Evolutionary conservation across 1,140 invertebrate species (phyloP).

Genomic region (Conus ventricosus): DNA sequence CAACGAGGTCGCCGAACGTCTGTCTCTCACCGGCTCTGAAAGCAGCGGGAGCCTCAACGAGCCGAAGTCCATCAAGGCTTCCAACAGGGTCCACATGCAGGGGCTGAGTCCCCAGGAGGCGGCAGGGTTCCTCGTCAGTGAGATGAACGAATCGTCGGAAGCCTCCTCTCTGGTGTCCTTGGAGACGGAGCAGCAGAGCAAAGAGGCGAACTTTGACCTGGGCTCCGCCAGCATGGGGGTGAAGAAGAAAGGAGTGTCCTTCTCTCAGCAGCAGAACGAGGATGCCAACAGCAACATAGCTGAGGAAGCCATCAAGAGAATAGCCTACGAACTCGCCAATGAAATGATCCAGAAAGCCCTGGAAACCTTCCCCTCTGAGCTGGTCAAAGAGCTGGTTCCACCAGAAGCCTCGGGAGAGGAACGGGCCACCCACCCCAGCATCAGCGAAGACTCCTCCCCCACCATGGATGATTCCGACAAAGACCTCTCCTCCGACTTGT

Average conservation of each 20-base stretch:
- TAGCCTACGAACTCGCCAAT: slow-evolving; percentile 55
- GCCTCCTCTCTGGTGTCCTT: not conserved
- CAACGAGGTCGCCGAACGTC: slow-evolving; percentile 40
- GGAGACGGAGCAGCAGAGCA: not conserved
- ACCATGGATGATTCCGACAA: slow-evolving; percentile 4
- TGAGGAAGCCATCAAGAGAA: slow-evolving; percentile 46
- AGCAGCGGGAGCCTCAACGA: slow-evolving; percentile 24
- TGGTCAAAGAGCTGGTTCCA: slow-evolving; percentile 15
- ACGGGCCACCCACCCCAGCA: not conserved
- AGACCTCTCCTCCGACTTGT: not conserved
- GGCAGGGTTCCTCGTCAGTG: not conserved
- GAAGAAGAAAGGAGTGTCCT: not conserved
- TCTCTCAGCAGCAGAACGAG: not conserved
- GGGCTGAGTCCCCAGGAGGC: slow-evolving; percentile 1
- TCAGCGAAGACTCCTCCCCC: slow-evolving; percentile 31
- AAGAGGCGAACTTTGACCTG: not conserved
- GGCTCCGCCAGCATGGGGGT: not conserved
- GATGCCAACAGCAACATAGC: not conserved
- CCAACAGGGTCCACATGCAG: slow-evolving; percentile 13
- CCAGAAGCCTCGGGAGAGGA: not conserved
- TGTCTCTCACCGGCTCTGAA: slow-evolving; percentile 26
- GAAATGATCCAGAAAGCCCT: slow-evolving; percentile 60
- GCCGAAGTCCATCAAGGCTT: not conserved
- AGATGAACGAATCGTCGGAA: not conserved
- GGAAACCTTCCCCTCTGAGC: slow-evolving; percentile 47